These are phyloP conservation scores for Pipistrellus kuhlii DNA, from an alignment of 2,797 vertebrate species.

Conservation along the genomic window DNA sequence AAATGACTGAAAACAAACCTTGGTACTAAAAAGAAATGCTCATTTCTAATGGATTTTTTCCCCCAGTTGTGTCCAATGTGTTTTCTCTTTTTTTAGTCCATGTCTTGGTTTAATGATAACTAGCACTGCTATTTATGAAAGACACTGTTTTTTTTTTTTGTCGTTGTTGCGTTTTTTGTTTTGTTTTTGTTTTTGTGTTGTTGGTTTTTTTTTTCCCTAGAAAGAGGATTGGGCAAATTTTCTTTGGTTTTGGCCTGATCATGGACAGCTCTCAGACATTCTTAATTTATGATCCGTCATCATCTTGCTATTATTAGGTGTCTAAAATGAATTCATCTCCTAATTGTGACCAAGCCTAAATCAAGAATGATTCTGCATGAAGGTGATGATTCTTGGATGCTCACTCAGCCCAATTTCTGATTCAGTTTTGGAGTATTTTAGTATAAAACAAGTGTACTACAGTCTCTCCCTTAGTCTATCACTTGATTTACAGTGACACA, in stretches of 20 bases:
- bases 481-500: not conserved
- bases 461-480: not conserved
- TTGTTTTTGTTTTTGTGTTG: too few species aligned
- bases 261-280: not conserved
- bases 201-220: not conserved
- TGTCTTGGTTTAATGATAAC: not conserved
- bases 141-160: not conserved
- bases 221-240: not conserved
- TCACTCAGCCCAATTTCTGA: not conserved
- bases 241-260: not conserved
- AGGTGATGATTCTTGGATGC: not conserved
- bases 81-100: not conserved
- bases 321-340: not conserved
- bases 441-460: fast-evolving
- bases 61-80: conserved; percentile 40
- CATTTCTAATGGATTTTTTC: conserved; percentile 40
- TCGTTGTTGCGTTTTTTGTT: too few species aligned
- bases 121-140: conserved; percentile 32
- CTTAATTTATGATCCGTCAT: conserved; percentile 10
- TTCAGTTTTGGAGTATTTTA: not conserved
- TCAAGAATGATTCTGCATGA: not conserved
- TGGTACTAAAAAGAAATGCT: conserved; percentile 28
- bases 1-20: not conserved
- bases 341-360: not conserved
- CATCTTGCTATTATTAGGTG: not conserved